phyloP scores from a whole-genome alignment of 2,888 invertebrate genomes.

The Drosophila borborema region DNA sequence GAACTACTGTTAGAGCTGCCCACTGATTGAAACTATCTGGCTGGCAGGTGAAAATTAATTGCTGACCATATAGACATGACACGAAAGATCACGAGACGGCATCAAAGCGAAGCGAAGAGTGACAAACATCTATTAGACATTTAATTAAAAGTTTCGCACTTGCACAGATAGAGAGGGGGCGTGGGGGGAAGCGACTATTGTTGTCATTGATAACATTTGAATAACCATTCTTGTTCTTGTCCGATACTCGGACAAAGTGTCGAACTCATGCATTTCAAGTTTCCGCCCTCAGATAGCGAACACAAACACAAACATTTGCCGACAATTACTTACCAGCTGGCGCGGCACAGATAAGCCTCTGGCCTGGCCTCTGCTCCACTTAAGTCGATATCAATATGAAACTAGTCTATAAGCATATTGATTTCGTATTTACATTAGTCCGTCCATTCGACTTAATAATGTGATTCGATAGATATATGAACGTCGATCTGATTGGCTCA shows the following conservation, averaged over 20 bases:
- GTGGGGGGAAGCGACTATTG: slow-evolving; percentile 21
- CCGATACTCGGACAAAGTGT: slow-evolving; percentile 67
- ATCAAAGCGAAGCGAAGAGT: slow-evolving; percentile 54
- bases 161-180: background rate
- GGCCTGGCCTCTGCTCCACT: slow-evolving; percentile 28
- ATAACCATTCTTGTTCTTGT: slow-evolving; percentile 54
- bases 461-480: slow-evolving; percentile 47
- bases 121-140: slow-evolving; percentile 78
- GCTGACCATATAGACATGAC: slow-evolving; percentile 66
- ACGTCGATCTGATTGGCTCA: slow-evolving; percentile 53
- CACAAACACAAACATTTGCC: slow-evolving; percentile 73
- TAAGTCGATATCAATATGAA: slow-evolving; percentile 3
- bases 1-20: background rate
- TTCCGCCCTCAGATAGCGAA: slow-evolving; percentile 67
- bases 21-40: background rate
- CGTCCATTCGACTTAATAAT: slow-evolving; percentile 53
- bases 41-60: slow-evolving; percentile 65
- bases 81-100: slow-evolving; percentile 66
- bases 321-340: slow-evolving; percentile 72
- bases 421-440: slow-evolving; percentile 67
- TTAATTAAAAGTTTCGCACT: slow-evolving; percentile 79
- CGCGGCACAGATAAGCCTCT: slow-evolving; percentile 35
- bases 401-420: slow-evolving; percentile 33
- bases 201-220: slow-evolving; percentile 66
- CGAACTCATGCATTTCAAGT: slow-evolving; percentile 73